Evolutionary conservation across 2,113 vertebrate species (phyloP), one percentile per base, ranked within the genome.

Genomic region (Gulo gulo): DNA sequence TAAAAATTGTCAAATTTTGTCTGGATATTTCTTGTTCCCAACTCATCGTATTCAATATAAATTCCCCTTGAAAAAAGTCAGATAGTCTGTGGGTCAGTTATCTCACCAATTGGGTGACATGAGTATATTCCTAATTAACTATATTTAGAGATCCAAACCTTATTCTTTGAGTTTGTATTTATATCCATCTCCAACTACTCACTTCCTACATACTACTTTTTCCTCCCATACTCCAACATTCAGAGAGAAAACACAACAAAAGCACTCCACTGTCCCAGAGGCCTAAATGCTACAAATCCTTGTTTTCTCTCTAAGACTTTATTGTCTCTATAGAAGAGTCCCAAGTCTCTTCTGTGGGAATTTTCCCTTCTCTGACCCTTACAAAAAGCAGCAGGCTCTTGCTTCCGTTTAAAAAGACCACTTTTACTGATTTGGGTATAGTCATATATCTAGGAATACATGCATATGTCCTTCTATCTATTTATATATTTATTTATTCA

Each of bases 21-120:
- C 7, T 42, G 34, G 13, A 11, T 57, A 15, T 50, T 89, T 67
- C 63, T 34, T 18, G 0, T 0, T 31, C 31, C 26, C 16, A 89
- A 39, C 18, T 74, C 12, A 96, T 87, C 0, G 5, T 76, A 63
- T 42, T 96, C 20, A 71, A 85, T 57, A 55, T 78, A 67, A 88
- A 95, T 85, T 83, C 47, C 26, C 88, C 21, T 74, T 93, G 31
- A 88, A 88, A 88, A 67, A 96, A 96, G 67, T 93, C n/a, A 85
- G 65, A 42, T 34, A 34, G 4, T 59, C 0, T 85, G 23, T 86
- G 31, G 13, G 52, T 82, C 39, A 85, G 18, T 74, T 74, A 83
- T 31, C 34, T 85, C 23, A 76, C 18, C 2, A 78, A 36, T 71
- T 61, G 1, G 90, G n/a, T 71, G 10, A 91, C 61, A 20, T 52